These are phyloP conservation scores for Arge pagana DNA, from an alignment of 2,888 invertebrate genomes.

Conservation along the genomic window DNA sequence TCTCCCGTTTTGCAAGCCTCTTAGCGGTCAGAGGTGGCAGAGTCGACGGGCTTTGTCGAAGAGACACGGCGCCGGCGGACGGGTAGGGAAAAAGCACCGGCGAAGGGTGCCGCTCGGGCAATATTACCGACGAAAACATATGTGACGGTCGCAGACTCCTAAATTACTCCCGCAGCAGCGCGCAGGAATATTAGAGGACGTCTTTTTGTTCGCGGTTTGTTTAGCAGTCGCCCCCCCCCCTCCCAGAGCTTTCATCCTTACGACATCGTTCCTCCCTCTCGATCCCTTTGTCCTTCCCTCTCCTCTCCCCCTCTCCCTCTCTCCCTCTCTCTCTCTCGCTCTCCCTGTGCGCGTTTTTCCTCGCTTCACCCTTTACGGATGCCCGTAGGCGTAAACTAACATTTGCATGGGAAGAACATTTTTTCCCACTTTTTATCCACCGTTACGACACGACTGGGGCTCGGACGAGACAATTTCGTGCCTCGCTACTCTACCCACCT, in stretches of 20 bases:
- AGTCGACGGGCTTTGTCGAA: too few relatives aligned
- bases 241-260: slow-evolving; percentile 11
- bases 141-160: slow-evolving; percentile 18
- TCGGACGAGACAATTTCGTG: slow-evolving; percentile 11
- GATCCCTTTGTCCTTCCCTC: neutral
- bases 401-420: slow-evolving; percentile 12
- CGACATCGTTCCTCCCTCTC: too few relatives aligned
- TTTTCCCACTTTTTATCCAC: neutral
- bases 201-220: slow-evolving; percentile 22
- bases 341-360: neutral
- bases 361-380: neutral
- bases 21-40: too few relatives aligned
- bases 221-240: too few relatives aligned
- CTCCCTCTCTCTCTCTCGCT: neutral
- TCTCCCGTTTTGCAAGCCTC: too few relatives aligned
- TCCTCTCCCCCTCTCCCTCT: neutral
- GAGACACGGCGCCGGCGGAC: too few relatives aligned
- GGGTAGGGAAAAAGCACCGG: too few relatives aligned
- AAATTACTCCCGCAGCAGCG: slow-evolving; percentile 16
- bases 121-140: slow-evolving; percentile 19
- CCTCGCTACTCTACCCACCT: slow-evolving; percentile 1
- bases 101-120: neutral
- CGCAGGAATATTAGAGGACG: slow-evolving; percentile 19
- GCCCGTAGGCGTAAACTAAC: slow-evolving; percentile 2
- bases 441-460: neutral